phyloP scores from a whole-genome alignment of 2,113 vertebrate genomes.

The Rhombomys opimus region DNA sequence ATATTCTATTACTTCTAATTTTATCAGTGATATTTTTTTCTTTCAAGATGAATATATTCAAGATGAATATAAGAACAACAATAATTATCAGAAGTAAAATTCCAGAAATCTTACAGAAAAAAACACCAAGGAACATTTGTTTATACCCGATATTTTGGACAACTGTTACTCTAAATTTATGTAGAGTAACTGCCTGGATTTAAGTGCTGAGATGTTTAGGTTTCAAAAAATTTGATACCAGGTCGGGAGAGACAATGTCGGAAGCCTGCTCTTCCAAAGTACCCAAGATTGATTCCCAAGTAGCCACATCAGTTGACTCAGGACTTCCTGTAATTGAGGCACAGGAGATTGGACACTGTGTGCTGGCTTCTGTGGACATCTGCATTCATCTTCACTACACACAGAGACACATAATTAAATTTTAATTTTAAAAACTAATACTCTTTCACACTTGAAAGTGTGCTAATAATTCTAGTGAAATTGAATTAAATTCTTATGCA shows the following conservation, averaged over 20 bases:
- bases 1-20: background rate
- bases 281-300: background rate
- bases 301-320: background rate
- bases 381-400: background rate
- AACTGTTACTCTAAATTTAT: conserved; percentile 46
- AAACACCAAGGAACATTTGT: background rate
- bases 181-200: conserved; percentile 1
- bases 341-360: no score
- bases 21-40: background rate
- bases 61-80: background rate
- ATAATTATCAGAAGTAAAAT: conserved; percentile 27
- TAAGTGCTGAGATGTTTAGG: conserved; percentile 42
- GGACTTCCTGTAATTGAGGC: background rate
- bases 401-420: background rate
- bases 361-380: no score
- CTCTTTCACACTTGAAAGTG: background rate
- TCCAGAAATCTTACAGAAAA: conserved; percentile 5
- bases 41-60: background rate
- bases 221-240: conserved; percentile 46
- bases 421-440: background rate
- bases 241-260: background rate
- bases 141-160: background rate
- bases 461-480: conserved; percentile 42
- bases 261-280: background rate
- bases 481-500: background rate